A percentile compares a stretch with the other conserved stretches of the same genome.
Conservation (phyloP, 1,140 invertebrate genomes). For the Drosophila aff. region DNA sequence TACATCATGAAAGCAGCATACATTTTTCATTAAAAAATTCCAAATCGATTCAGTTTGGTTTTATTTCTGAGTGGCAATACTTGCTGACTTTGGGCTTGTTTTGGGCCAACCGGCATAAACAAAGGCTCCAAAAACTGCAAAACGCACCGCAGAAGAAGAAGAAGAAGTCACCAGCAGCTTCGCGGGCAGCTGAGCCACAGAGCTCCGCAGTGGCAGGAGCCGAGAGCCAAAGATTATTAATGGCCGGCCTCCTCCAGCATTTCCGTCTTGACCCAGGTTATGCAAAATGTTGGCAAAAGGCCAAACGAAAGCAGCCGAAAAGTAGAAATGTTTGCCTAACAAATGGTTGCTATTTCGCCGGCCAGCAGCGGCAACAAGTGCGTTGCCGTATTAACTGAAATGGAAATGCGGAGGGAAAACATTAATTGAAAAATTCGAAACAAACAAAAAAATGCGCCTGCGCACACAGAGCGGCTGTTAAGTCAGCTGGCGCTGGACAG, state of each 20-base stretch:
- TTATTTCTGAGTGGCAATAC: not conserved
- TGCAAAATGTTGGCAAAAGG: conserved; percentile 80
- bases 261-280: conserved; percentile 82
- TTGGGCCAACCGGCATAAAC: conserved; percentile 56
- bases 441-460: conserved; percentile 15
- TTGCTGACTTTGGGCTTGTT: conserved; percentile 34
- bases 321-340: conserved; percentile 77
- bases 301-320: conserved; percentile 76
- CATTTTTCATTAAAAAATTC: not conserved
- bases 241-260: conserved; percentile 72
- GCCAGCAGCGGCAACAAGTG: conserved; percentile 48
- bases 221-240: conserved; percentile 70
- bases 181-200: conserved; percentile 10
- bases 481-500: not conserved
- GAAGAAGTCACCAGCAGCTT: conserved; percentile 54
- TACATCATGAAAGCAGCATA: not conserved
- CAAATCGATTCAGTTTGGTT: conserved; percentile 1
- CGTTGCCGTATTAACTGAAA: conserved; percentile 66
- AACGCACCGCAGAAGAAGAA: conserved; percentile 57
- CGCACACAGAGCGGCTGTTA: conserved; percentile 24
- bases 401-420: conserved; percentile 46
- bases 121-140: conserved; percentile 47
- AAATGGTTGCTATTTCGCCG: conserved; percentile 74
- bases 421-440: conserved; percentile 67
- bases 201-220: conserved; percentile 35